Evolutionary conservation across 2,888 invertebrate genomes (phyloP).

Genomic region (Rhagonycha fulva): DNA sequence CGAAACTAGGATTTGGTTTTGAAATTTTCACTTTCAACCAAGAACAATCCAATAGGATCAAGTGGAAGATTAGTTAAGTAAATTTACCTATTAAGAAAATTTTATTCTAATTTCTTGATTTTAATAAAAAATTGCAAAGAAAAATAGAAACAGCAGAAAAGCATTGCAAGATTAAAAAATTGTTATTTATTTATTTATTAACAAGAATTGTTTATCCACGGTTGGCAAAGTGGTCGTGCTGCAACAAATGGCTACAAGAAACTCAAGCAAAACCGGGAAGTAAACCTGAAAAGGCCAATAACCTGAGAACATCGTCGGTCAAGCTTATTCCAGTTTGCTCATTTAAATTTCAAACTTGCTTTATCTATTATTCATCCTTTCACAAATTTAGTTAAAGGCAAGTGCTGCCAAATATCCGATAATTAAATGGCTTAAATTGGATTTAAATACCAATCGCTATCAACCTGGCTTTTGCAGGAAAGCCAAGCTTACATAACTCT

Average conservation of each 20-base stretch:
- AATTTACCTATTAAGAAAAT: too few species aligned
- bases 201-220: slow-evolving; percentile 44
- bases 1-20: not conserved
- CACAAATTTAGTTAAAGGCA: not conserved
- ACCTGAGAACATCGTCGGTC: slow-evolving; percentile 46
- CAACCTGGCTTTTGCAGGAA: not conserved
- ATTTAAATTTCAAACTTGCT: slow-evolving; percentile 33
- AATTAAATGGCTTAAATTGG: not conserved
- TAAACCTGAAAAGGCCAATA: slow-evolving; percentile 47
- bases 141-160: not conserved
- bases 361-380: slow-evolving; percentile 11
- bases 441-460: not conserved
- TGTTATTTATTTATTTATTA: slow-evolving; percentile 35
- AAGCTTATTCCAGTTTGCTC: slow-evolving; percentile 39
- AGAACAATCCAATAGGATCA: not conserved
- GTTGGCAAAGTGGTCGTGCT: slow-evolving; percentile 45
- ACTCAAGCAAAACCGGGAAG: slow-evolving; percentile 46
- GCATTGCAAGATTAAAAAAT: not conserved
- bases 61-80: too few species aligned
- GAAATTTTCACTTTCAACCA: not conserved
- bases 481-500: not conserved
- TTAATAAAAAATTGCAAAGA: not conserved
- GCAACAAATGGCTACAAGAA: slow-evolving; percentile 46
- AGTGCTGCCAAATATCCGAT: not conserved
- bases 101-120: too few species aligned